Conservation (phyloP, 2,797 vertebrate genomes). For the Sebastes taczanowskii region DNA sequence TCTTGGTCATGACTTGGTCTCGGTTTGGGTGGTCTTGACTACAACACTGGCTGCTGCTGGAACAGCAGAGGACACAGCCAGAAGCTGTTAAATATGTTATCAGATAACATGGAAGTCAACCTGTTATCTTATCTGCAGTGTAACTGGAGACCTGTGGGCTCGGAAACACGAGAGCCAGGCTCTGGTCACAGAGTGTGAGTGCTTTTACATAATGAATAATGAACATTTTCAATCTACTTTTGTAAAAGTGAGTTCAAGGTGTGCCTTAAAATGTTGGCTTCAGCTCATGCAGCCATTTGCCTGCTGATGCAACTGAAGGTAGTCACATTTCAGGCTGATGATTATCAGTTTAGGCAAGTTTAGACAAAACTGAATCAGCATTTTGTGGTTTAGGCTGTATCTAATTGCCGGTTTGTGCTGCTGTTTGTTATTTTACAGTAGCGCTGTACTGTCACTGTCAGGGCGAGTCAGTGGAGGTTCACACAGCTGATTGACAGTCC, state of each 20-base stretch:
- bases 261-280: neutral
- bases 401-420: neutral
- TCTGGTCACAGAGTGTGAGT: neutral
- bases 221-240: neutral
- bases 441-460: neutral
- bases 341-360: neutral
- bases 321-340: neutral
- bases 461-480: neutral
- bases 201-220: constrained; percentile 27
- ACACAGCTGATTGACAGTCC: neutral
- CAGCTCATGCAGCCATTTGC: neutral
- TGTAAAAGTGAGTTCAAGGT: neutral
- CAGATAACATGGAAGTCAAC: constrained; percentile 45
- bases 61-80: neutral
- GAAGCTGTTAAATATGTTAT: constrained; percentile 40
- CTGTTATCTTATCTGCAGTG: constrained; percentile 46
- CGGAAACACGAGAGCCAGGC: constrained; percentile 38
- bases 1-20: too few relatives aligned
- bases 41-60: neutral
- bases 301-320: neutral
- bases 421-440: neutral
- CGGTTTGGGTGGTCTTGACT: too few relatives aligned
- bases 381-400: neutral
- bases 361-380: constrained; percentile 10
- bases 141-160: constrained; percentile 37